Base-by-base conservation (phyloP, 2,113 vertebrate genomes). In the Andinoacara biseriatus region DNA sequence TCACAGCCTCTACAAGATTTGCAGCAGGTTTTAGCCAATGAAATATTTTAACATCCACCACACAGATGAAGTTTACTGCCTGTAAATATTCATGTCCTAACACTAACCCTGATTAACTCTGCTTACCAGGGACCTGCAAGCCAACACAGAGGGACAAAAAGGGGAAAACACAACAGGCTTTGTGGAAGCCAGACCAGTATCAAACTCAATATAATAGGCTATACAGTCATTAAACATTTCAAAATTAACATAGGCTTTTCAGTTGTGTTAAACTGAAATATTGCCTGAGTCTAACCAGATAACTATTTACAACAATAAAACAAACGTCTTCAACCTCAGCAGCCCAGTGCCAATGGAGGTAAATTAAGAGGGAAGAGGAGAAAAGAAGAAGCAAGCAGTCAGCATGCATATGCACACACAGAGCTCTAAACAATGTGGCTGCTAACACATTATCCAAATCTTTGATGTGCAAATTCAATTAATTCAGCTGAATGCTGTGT, bases 41-140 rank as follows among this genome's bases (percentile, higher is more conserved):
- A 59, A 24, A 58, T 29, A 59, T 76, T 59, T 59, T 18, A 76
- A 58, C 56, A 29, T 58, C 22, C 0, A 20, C 57, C 14, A 0
- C 22, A 76, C 10, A 43, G 0, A 5, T 0, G 7, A 18, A 10
- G 1, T 52, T 52, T 69, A 69, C 24, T 13, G 43, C 52, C 43
- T 31, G 10, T 31, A 52, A 52, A 72, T 43, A 52, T 52, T 52
- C 43, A 54, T 54, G 67, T 46, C 29, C 46, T 52, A 52, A 14
- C 26, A 3, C 2, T 52, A 52, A 5, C 65, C 24, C 24, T 52
- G 43, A 52, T 52, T 52, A 72, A 52, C 67, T 72, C 46, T 33
- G 46, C 46, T 20, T 3, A 72, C 17, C 65, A 49, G 20, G 17
- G 26, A 69, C 65, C 65, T 69, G 65, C 43, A 69, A 29, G 17